phyloP scores from a whole-genome alignment of 2,888 invertebrate genomes.

The Eremobia ochroleuca region DNA sequence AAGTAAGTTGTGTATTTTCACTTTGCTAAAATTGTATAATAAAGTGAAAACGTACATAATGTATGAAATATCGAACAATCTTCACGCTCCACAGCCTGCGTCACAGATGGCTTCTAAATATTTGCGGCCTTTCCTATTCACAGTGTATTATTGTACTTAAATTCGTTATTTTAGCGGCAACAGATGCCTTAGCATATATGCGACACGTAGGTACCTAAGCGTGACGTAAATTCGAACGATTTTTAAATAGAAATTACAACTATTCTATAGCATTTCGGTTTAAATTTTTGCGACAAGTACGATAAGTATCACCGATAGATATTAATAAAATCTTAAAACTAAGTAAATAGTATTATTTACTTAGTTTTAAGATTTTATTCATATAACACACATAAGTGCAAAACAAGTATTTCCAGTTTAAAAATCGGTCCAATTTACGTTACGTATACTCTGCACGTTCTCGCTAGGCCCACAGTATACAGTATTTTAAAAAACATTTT shows the following conservation, averaged over 20 bases:
- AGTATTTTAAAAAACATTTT: slow-evolving; percentile 25
- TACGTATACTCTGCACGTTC: not conserved
- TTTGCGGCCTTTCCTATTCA: slow-evolving; percentile 29
- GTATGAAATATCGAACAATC: slow-evolving; percentile 53
- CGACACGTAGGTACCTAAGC: too few species aligned
- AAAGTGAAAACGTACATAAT: slow-evolving; percentile 48
- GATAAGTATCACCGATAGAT: not conserved
- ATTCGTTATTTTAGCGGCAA: slow-evolving; percentile 7
- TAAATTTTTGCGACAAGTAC: not conserved
- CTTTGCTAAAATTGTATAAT: slow-evolving; percentile 40
- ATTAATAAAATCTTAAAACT: not conserved
- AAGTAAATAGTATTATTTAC: not conserved
- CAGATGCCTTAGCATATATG: not conserved
- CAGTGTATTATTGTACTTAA: slow-evolving; percentile 22
- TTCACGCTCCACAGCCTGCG: slow-evolving; percentile 51
- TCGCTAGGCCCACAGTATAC: not conserved
- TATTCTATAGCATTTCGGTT: not conserved
- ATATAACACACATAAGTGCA: too few species aligned
- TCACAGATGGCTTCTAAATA: slow-evolving; percentile 47
- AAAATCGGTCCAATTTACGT: not conserved
- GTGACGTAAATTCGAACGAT: not conserved
- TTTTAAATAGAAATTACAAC: not conserved
- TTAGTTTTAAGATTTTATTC: too few species aligned
- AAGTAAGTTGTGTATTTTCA: slow-evolving; percentile 22
- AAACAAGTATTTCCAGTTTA: not conserved